Evolutionary conservation across 2,113 vertebrate species (phyloP), one percentile per base, ranked within the genome.

Genomic region (Odocoileus hemionus): DNA sequence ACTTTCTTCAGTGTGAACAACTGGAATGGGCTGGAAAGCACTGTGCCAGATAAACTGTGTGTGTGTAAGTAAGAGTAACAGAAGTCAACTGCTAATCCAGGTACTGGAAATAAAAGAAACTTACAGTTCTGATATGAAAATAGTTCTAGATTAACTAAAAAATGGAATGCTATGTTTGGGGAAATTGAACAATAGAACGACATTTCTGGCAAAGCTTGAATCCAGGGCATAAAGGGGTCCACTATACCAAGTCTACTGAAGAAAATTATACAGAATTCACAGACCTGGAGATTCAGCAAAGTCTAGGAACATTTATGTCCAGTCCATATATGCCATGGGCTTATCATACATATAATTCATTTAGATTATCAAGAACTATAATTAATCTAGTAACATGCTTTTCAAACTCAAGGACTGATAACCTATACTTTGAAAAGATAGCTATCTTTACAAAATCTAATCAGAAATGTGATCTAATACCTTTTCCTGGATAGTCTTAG

Each of bases 301-400:
- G n/a, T 80, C 52, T 92, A 96, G 54, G 57, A 89, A 67, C 39
- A 88, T 92, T 21, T 17, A 61, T 1, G 10, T 89, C 57, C 28
- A 78, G 17, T 26, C 74, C 39, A 92, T 25, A 15, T 55, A 82
- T 26, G 76, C 74, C 70, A 79, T 25, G n/a, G 16, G 50, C 14
- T 96, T 76, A 33, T 13, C 28, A 47, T 79, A 67, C 50, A 17
- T 86, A 61, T 79, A 80, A 45, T 95, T 80, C 52, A 95, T 67
- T 89, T 85, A 90, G 47, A 86, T 16, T 70, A 82, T 36, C 28
- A 26, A n/a, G 4, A 91, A 86, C 52, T 91, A 78, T 93, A 26
- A 93, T 55, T 87, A 94, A 82, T 85, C 87, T 58, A 88, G 23
- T 85, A 88, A 89, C 7, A 57, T 45, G 57, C n/a, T 97, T 96